Conservation (phyloP, 1,140 invertebrate genomes). For the Asobara japonica region DNA sequence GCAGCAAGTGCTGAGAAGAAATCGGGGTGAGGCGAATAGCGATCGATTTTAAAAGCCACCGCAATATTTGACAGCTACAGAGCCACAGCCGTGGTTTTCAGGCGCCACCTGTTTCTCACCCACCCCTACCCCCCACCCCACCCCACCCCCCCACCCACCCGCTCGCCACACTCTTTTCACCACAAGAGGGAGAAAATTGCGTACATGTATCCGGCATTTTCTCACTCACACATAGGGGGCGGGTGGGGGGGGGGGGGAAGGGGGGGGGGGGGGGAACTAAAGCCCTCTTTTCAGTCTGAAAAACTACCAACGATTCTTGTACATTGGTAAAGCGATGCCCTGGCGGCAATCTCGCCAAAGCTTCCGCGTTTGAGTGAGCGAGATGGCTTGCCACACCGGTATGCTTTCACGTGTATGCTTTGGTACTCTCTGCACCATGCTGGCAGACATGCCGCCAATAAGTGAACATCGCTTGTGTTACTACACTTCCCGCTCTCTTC, state of each 20-base stretch:
- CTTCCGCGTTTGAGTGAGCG: neutral
- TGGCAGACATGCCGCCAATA: constrained; percentile 66
- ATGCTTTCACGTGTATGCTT: neutral
- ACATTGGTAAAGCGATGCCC: constrained; percentile 33
- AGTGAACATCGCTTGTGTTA: constrained; percentile 64
- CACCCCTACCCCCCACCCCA: no score
- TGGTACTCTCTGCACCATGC: constrained; percentile 56
- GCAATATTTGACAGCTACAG: constrained; percentile 65
- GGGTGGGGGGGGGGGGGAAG: no score
- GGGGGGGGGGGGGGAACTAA: no score
- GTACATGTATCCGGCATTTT: constrained; percentile 20
- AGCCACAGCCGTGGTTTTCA: constrained; percentile 51
- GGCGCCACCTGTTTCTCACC: constrained; percentile 65
- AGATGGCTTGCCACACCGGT: neutral
- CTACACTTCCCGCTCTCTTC: constrained; percentile 57
- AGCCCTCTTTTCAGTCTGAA: neutral
- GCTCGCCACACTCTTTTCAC: neutral
- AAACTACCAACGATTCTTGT: constrained; percentile 38
- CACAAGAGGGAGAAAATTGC: constrained; percentile 11
- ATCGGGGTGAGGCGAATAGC: constrained; percentile 30
- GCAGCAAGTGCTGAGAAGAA: constrained; percentile 3
- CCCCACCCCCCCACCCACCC: no score
- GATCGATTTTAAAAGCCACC: constrained; percentile 65
- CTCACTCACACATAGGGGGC: constrained; percentile 44
- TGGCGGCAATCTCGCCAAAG: neutral